Base-by-base conservation (phyloP, 2,888 invertebrate genomes). In the Acleris holmiana region DNA sequence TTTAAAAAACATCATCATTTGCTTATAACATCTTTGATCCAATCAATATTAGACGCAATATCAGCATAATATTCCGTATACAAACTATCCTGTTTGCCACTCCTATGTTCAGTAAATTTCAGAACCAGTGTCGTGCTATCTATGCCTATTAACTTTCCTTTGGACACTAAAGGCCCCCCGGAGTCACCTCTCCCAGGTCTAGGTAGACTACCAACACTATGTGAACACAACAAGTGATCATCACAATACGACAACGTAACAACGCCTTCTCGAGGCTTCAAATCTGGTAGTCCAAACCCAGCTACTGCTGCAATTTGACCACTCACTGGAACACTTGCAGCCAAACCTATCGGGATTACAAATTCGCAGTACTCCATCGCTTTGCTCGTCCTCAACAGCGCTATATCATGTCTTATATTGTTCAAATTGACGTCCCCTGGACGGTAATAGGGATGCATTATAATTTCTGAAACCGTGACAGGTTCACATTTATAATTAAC, bases 61-160 rank as follows among this genome's bases (percentile, higher is more conserved):
- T 44, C 44, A 44, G 44, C 44, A 15, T 44, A 44, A 17, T 44
- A 44, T 17, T 44, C 44, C 17, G 44, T 44, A 44, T 44, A 44
- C 44, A 17, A 7, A 6, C 7, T 17, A 6, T 44, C 7, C 17
- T 44, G 44, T 44, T 17, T 15, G 2, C 44, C 44, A n/a, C 44
- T 44, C 17, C 2, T 6, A 17, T n/a, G 6, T 44, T 44, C 44
- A n/a, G 44, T 44, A 6, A 44, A 1, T n/a, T 6, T 44, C 44
- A 44, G 2, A 17, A 15, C n/a, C 17, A n/a, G 1, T 6, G 44
- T 6, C 44, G 44, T 44, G 6, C 44, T 44, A 7, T 44, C 44
- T 15, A 44, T 44, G 0, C 44, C 44, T 17, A 44, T 17, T 17
- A 44, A 44, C 2, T 17, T 15, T 15, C 44, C 44, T n/a, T 17